Base-by-base conservation (phyloP, 2,113 vertebrate species). In the Psophia crepitans region DNA sequence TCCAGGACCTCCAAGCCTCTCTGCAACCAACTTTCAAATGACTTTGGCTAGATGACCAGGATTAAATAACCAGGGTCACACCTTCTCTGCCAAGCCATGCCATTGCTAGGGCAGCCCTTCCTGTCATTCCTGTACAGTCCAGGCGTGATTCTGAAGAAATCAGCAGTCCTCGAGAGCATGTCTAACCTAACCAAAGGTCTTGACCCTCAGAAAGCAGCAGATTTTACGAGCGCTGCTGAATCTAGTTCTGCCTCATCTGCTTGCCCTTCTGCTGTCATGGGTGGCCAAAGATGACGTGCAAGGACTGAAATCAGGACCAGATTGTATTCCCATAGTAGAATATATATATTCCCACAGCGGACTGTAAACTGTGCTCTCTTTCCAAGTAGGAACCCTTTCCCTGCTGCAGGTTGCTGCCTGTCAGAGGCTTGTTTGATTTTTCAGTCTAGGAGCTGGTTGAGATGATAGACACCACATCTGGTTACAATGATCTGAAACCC, bases 121-220 rank as follows among this genome's bases (percentile, higher is more conserved):
- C 39, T 66, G 51, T 37, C 37, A n/a, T n/a, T 78, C 54, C 75
- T 78, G 37, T 39, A 16, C 35, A 14, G 9, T 77, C 77, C 75
- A 26, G 48, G 71, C 44, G 20, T 63, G 37, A 46, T 74, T 23
- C 6, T 32, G 30, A 51, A 37, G 54, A 69, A 85, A 74, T 22
- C 43, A 78, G 18, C 43, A 39, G 20, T 48, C 57, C 37, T 53
- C 2, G 6, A 32, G 46, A 37, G 3, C 8, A 2, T 18, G 9
- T 32, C 17, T 44, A 6, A 20, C 9, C 19, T 17, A 49, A 73
- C 12, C 20, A 53, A 58, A 76, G 27, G 11, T n/a, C 58, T 41
- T 46, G 32, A 18, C 9, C 5, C 20, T 30, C 37, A 6, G 0
- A 1, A 68, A 83, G 15, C 28, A 32, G 48, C 39, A 0, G 1